Evolutionary conservation across 2,113 vertebrate species (phyloP).

Genomic region (Salvelinus sp.): DNA sequence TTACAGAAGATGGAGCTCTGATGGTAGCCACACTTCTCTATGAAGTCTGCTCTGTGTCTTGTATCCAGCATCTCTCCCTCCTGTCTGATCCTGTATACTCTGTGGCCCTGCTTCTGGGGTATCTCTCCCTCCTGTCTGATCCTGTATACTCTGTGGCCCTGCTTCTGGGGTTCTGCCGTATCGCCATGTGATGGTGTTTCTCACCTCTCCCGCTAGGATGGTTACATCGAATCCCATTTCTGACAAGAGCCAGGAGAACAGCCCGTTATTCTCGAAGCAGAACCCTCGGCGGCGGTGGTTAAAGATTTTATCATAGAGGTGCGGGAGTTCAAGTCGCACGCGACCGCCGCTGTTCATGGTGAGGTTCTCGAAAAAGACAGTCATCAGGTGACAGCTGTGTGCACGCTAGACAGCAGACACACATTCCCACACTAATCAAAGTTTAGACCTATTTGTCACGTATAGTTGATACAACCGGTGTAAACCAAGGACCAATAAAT

Average conservation of each 20-base stretch:
- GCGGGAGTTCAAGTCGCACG: constrained; percentile 41
- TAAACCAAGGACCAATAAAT: too few species aligned
- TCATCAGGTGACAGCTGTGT: constrained; percentile 64
- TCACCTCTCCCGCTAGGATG: constrained; percentile 68
- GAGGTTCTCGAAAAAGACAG: constrained; percentile 75
- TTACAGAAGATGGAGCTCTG: constrained; percentile 75
- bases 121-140: constrained; percentile 35
- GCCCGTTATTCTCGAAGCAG: constrained; percentile 76
- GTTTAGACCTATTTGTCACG: too few species aligned
- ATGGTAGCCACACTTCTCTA: constrained; percentile 73
- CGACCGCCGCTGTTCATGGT: constrained; percentile 69
- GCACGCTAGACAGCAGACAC: constrained; percentile 42
- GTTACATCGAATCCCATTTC: constrained; percentile 65
- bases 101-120: neutral
- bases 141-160: constrained; percentile 52
- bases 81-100: constrained; percentile 63
- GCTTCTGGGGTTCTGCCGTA: constrained; percentile 47
- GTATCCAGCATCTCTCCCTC: constrained; percentile 14
- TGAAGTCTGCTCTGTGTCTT: constrained; percentile 64
- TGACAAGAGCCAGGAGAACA: constrained; percentile 75
- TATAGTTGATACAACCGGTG: too few species aligned
- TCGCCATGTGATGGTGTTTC: constrained; percentile 17
- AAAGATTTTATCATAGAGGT: constrained; percentile 75
- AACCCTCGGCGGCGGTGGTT: constrained; percentile 64
- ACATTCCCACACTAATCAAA: too few species aligned